Conservation (phyloP, 1,140 invertebrate genomes). For the Drosophila eugracilis region DNA sequence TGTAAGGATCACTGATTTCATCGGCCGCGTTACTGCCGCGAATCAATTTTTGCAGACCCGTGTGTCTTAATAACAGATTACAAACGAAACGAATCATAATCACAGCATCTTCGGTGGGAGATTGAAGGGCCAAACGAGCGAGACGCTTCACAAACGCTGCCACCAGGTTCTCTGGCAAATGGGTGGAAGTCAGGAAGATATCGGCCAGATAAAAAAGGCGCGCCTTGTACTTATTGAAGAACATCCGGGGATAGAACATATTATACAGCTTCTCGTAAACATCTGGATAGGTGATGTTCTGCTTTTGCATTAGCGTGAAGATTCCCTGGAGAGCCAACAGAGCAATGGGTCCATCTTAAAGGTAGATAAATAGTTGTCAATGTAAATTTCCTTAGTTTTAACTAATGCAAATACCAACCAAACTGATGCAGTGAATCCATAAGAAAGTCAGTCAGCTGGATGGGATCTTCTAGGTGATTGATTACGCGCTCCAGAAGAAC, state of each 20-base stretch:
- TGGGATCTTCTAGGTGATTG: constrained; percentile 91
- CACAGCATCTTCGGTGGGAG: constrained; percentile 91
- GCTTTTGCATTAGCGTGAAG: constrained; percentile 94
- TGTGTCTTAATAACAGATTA: constrained; percentile 95
- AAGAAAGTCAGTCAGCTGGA: constrained; percentile 95
- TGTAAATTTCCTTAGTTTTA: not conserved
- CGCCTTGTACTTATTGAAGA: constrained; percentile 95
- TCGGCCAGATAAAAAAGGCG: constrained; percentile 94
- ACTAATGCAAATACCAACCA: constrained; percentile 85
- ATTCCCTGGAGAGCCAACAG: constrained; percentile 97
- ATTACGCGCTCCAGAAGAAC: constrained; percentile 93
- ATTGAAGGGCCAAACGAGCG: constrained; percentile 92
- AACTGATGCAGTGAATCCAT: constrained; percentile 93
- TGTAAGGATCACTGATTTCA: constrained; percentile 90
- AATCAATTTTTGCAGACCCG: constrained; percentile 91
- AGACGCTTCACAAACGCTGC: constrained; percentile 97
- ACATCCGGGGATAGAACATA: constrained; percentile 95
- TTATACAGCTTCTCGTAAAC: constrained; percentile 97
- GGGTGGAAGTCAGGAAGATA: constrained; percentile 96
- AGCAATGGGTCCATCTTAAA: constrained; percentile 92
- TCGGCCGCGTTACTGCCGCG: constrained; percentile 86
- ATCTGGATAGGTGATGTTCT: constrained; percentile 98
- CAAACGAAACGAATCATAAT: constrained; percentile 93
- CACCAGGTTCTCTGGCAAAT: constrained; percentile 95
- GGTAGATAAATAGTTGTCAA: not conserved